phyloP scores from a whole-genome alignment of 2,113 vertebrate genomes.

The Stercorarius parasiticus region DNA sequence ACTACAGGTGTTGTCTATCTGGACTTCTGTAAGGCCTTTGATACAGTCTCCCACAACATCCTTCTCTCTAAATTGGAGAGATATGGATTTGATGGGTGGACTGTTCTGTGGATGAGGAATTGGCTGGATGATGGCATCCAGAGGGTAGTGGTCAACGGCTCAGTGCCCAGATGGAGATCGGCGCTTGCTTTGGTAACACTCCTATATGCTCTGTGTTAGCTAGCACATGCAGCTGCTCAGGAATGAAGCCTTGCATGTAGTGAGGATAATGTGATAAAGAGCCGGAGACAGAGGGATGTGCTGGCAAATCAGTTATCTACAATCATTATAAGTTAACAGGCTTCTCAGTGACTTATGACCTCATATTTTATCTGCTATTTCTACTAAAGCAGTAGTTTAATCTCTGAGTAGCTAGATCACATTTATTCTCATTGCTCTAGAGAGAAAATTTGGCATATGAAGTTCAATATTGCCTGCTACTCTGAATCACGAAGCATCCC shows the following conservation, averaged over 20 bases:
- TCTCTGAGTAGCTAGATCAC: background rate
- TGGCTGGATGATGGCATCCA: background rate
- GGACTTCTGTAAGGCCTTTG: background rate
- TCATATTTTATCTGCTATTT: background rate
- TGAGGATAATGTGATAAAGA: background rate
- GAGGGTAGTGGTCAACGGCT: background rate
- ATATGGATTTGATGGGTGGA: background rate
- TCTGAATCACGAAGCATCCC: background rate
- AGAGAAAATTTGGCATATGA: background rate
- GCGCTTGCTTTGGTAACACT: background rate
- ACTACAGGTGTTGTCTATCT: background rate
- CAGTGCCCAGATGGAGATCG: background rate
- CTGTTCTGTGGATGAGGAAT: background rate
- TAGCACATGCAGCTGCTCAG: background rate
- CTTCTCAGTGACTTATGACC: background rate
- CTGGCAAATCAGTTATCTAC: background rate
- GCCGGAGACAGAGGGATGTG: background rate
- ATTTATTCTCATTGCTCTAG: background rate
- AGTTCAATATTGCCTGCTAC: background rate
- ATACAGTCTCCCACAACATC: background rate
- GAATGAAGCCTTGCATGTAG: background rate
- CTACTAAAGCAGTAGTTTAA: background rate
- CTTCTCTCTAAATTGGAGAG: background rate
- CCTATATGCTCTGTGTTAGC: accelerated
- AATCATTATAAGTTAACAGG: background rate